These are phyloP conservation scores for Psettodes erumei DNA, from an alignment of 2,113 vertebrate species.

Conservation along the genomic window DNA sequence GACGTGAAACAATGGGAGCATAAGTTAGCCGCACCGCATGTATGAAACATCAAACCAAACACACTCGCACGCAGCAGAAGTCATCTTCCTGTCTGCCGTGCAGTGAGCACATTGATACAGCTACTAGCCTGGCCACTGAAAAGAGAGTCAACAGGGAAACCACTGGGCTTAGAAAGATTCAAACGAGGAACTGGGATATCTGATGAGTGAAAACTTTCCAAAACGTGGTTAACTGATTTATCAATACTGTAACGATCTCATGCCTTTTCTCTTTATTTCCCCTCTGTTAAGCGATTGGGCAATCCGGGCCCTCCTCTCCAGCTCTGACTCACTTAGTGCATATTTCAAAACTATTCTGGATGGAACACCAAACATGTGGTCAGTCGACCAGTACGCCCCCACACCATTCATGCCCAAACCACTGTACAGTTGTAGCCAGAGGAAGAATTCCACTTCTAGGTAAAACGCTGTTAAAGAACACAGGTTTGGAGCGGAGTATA, in stretches of 20 bases:
- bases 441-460: slow-evolving; percentile 57
- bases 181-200: background rate
- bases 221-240: slow-evolving; percentile 16
- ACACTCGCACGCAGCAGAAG: slow-evolving; percentile 3
- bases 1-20: background rate
- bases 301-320: slow-evolving; percentile 47
- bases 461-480: slow-evolving; percentile 26
- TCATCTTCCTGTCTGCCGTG: slow-evolving; percentile 36
- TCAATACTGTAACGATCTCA: background rate
- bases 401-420: slow-evolving; percentile 66
- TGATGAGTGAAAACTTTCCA: background rate
- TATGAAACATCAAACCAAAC: slow-evolving; percentile 22
- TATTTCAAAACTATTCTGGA: slow-evolving; percentile 69
- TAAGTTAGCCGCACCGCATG: slow-evolving; percentile 1
- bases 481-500: slow-evolving; percentile 1
- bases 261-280: slow-evolving; percentile 5
- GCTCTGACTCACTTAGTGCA: slow-evolving; percentile 45
- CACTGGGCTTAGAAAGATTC: background rate
- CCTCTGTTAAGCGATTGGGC: slow-evolving; percentile 51
- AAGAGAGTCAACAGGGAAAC: slow-evolving; percentile 7
- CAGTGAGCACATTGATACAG: background rate
- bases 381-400: slow-evolving; percentile 65
- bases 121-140: slow-evolving; percentile 1
- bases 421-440: slow-evolving; percentile 55
- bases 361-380: slow-evolving; percentile 70